Base-by-base conservation (phyloP, 2,113 vertebrate species). In the Nipponia nippon region DNA sequence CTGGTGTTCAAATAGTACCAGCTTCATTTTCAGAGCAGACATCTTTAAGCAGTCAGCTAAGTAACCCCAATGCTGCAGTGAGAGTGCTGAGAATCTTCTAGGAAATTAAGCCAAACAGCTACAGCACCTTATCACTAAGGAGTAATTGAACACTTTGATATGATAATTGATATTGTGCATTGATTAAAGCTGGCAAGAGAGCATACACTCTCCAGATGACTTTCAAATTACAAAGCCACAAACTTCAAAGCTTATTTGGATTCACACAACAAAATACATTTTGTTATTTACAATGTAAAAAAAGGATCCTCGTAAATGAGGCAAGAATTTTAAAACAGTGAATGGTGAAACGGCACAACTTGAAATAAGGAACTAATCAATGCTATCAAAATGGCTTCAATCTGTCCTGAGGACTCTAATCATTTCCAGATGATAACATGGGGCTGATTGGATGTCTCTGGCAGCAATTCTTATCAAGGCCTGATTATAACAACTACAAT, bases 321-420 rank as follows among this genome's bases (percentile, higher is more conserved):
- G 94, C 83, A 90, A 91, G 95, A 97, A 97, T 98, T 97, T 96
- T 91, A 96, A 95, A 96, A 95, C 92, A 96, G 87, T 58, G 93
- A 96, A 96, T 70, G 58, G 90, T 97, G 93, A 98, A 98, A 98
- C 93, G 93, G 95, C 96, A 95, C 96, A 97, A 98, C 97, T 97
- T 98, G 98, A 98, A 99, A 98, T 98, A 98, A 98, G 98, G 98
- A 98, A 98, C 98, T 98, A 98, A 99, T 99, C 98, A 98, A 96
- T 98, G 98, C 98, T 97, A 98, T 99, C 98, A 98, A 98, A 98
- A 98, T 98, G 97, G 98, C 97, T 99, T 98, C 98, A 98, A 94
- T 98, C 98, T 98, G 98, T 98, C 97, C 97, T 97, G 77, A 97
- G 96, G 76, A 93, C 85, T 95, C 94, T 98, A 99, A 99, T 98